phyloP scores from a whole-genome alignment of 2,888 invertebrate genomes.

The Platypus cylindrus region DNA sequence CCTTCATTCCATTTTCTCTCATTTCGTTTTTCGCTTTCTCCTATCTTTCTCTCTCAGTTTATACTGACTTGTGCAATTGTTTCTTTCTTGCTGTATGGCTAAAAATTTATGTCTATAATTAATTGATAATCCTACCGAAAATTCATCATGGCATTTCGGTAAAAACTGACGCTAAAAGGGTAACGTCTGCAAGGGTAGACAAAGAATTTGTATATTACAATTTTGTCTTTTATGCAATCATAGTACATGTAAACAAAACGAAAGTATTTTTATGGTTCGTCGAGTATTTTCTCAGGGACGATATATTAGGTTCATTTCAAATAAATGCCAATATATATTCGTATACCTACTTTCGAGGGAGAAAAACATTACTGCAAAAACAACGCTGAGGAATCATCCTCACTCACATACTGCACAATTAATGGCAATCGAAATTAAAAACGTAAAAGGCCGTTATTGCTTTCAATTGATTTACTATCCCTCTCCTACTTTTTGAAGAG shows the following conservation, averaged over 20 bases:
- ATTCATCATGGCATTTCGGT: too few species aligned
- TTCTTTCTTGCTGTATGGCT: too few species aligned
- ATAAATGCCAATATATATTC: slow-evolving; percentile 34
- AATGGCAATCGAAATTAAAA: slow-evolving; percentile 37
- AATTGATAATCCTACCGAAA: too few species aligned
- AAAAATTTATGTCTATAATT: too few species aligned
- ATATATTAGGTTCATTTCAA: slow-evolving; percentile 38
- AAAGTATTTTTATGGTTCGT: slow-evolving; percentile 34
- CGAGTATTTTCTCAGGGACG: slow-evolving; percentile 29
- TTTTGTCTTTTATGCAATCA: slow-evolving; percentile 8
- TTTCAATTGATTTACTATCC: slow-evolving; percentile 20
- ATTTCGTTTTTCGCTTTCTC: slow-evolving; percentile 2
- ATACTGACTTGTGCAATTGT: too few species aligned
- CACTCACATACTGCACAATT: slow-evolving; percentile 33
- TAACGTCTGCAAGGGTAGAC: too few species aligned
- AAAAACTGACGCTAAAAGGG: too few species aligned
- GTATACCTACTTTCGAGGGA: too few species aligned
- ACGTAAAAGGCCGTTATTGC: slow-evolving; percentile 29
- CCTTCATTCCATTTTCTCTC: too few species aligned
- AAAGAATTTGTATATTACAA: too few species aligned
- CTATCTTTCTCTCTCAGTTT: too few species aligned
- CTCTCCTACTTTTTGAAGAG: too few species aligned
- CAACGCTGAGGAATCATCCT: slow-evolving; percentile 27
- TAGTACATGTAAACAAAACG: slow-evolving; percentile 22
- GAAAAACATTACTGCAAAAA: slow-evolving; percentile 9